phyloP scores from a whole-genome alignment of 2,888 invertebrate genomes.

The Psococerastis gibbosa region DNA sequence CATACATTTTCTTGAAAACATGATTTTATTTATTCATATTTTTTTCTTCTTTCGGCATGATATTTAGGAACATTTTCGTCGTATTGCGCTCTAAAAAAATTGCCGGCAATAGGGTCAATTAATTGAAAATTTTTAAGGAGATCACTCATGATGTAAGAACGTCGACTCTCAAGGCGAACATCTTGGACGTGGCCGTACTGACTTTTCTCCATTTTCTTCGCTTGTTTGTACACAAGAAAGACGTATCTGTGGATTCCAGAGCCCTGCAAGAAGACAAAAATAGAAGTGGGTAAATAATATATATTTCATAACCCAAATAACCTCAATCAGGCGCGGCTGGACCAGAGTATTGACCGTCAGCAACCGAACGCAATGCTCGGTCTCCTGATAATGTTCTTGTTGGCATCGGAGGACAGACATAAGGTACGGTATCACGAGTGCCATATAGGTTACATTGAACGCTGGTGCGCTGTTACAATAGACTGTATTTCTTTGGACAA shows the following conservation, averaged over 20 bases:
- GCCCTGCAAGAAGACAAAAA: not conserved
- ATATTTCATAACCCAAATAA: no score
- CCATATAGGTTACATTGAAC: no score
- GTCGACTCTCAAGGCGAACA: not conserved
- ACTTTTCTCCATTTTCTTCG: constrained; percentile 23
- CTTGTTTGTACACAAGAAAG: constrained; percentile 56
- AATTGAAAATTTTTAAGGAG: not conserved
- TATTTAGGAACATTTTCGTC: constrained; percentile 1
- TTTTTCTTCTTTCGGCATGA: not conserved
- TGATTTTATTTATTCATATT: constrained; percentile 3
- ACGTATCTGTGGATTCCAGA: constrained; percentile 55
- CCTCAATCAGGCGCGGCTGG: no score
- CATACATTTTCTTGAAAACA: no score
- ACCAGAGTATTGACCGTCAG: no score
- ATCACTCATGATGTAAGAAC: not conserved
- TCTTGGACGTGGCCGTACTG: not conserved
- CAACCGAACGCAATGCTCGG: no score
- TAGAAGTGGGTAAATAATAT: no score
- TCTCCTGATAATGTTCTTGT: no score
- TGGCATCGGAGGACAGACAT: no score
- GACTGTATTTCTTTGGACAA: no score
- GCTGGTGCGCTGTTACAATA: no score
- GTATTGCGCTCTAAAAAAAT: constrained; percentile 4
- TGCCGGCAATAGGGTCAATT: constrained; percentile 5
- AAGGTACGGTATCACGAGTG: no score